A percentile compares a stretch with the other conserved stretches of the same genome.
Evolutionary conservation across 2,797 vertebrate species (phyloP).

Genomic region (Labeo calbasu): DNA sequence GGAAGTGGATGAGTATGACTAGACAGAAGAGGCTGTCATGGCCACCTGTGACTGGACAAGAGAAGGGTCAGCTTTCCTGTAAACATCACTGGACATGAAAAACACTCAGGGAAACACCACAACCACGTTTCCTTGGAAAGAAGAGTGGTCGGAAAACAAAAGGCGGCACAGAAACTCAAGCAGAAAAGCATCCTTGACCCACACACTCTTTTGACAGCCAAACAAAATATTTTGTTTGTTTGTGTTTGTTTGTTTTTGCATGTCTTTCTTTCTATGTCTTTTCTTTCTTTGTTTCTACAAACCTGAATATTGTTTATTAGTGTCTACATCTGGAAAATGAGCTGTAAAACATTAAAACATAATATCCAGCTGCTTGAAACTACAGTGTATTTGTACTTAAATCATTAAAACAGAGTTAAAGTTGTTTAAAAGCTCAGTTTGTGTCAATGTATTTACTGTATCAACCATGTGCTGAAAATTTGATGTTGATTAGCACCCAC

Average conservation of each 20-base stretch:
- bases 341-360: not conserved
- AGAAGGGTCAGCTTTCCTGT: conserved; percentile 50
- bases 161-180: conserved; percentile 33
- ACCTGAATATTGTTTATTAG: not conserved
- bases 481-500: conserved; percentile 57
- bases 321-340: conserved; percentile 22
- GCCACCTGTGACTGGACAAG: conserved; percentile 57
- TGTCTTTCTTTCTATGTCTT: conserved; percentile 61
- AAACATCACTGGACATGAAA: conserved; percentile 42
- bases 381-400: not conserved
- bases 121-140: conserved; percentile 17
- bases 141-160: conserved; percentile 15
- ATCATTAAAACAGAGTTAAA: not conserved
- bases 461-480: conserved; percentile 23
- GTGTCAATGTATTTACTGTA: not conserved
- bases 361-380: not conserved
- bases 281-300: conserved; percentile 60
- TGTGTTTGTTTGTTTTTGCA: conserved; percentile 68
- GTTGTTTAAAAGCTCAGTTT: not conserved
- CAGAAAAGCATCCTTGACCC: conserved; percentile 65
- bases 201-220: conserved; percentile 56
- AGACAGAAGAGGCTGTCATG: conserved; percentile 55
- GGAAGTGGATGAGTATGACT: conserved; percentile 34
- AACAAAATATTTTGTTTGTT: conserved; percentile 67
- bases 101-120: conserved; percentile 34